Percentiles rank a stretch among this genome's conserved stretches.
Evolutionary conservation across 2,888 invertebrate species (phyloP).

Genomic region (Polia nebulosa): DNA sequence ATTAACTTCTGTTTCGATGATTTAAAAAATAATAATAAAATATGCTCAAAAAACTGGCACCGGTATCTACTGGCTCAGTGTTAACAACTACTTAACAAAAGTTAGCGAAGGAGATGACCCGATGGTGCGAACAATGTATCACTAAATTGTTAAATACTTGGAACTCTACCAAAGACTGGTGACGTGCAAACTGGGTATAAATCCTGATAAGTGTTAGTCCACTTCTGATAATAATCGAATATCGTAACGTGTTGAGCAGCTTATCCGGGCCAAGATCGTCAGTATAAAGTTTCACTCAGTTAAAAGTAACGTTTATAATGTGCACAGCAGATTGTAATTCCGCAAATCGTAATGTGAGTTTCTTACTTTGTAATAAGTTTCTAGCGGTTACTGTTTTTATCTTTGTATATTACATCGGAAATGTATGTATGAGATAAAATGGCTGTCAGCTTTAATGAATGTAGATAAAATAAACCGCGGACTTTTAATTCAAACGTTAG

Average conservation of each 20-base stretch:
- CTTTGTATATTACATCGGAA: conserved; percentile 52
- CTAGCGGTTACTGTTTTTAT: conserved; percentile 57
- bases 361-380: conserved; percentile 63
- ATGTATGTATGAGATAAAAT: conserved; percentile 53
- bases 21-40: not conserved
- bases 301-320: conserved; percentile 65
- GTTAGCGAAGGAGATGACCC: not conserved
- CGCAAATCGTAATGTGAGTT: conserved; percentile 55
- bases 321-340: conserved; percentile 57
- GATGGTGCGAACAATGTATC: not conserved
- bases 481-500: conserved; percentile 18
- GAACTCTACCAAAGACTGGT: not conserved
- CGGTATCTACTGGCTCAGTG: not conserved
- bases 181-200: conserved; percentile 1
- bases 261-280: conserved; percentile 69
- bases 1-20: not conserved
- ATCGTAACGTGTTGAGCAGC: conserved; percentile 33
- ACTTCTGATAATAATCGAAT: conserved; percentile 31
- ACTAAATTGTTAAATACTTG: not conserved
- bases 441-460: conserved; percentile 46
- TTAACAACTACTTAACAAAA: not conserved
- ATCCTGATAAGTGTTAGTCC: conserved; percentile 10
- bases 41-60: not conserved
- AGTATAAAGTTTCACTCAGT: conserved; percentile 71
- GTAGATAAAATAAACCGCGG: conserved; percentile 15